Percentiles rank a stretch among this genome's conserved stretches.
Conservation (phyloP, 2,797 vertebrate species). For the Galago senegalensis region DNA sequence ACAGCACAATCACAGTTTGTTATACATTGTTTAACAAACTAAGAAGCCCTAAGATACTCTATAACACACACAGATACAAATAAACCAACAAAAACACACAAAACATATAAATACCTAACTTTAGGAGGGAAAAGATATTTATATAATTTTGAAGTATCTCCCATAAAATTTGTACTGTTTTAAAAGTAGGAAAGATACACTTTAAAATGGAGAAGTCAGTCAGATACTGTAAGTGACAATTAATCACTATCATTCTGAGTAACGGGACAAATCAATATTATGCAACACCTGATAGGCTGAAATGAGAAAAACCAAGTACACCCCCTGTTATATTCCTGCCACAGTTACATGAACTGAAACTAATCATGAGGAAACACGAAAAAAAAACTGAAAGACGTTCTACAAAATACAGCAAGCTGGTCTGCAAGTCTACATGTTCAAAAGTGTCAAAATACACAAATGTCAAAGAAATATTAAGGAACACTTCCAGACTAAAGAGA, state of each 20-base stretch:
- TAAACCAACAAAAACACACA: not conserved
- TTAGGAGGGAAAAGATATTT: not conserved
- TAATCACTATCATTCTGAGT: not conserved
- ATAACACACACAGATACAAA: not conserved
- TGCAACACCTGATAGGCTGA: not conserved
- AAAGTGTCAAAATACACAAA: not conserved
- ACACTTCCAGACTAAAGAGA: not conserved
- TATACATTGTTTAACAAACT: not conserved
- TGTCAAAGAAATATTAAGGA: not conserved
- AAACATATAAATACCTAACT: not conserved
- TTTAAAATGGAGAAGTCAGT: not conserved
- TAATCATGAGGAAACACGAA: not conserved
- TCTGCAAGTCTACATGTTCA: not conserved
- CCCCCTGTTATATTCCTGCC: not conserved
- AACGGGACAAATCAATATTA: not conserved
- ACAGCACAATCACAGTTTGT: not conserved
- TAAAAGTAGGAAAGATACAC: not conserved
- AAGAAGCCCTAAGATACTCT: not conserved
- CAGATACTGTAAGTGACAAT: not conserved
- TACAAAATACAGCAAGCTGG: not conserved
- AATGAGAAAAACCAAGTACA: not conserved
- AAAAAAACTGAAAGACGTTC: not conserved
- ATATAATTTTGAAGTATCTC: not conserved
- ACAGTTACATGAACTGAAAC: not conserved
- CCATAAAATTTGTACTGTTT: not conserved